A percentile compares a stretch with the other conserved stretches of the same genome.
These are phyloP conservation scores for Zelleria hepariella DNA, from an alignment of 2,888 invertebrate genomes.

Conservation along the genomic window DNA sequence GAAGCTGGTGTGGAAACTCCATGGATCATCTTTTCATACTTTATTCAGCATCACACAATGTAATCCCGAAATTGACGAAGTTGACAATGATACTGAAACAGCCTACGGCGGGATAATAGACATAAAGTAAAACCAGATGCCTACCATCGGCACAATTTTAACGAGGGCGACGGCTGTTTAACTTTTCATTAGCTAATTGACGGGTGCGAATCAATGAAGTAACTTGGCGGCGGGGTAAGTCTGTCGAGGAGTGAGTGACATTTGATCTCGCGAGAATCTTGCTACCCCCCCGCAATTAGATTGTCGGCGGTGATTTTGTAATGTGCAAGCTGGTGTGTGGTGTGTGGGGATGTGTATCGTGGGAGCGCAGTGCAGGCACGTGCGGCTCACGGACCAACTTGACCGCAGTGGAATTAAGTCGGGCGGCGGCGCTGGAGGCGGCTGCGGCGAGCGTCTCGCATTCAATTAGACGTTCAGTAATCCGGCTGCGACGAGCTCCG, in stretches of 20 bases:
- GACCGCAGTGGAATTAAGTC: constrained; percentile 62
- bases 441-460: constrained; percentile 55
- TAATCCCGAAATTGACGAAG: not conserved
- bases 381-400: constrained; percentile 56
- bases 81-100: not conserved
- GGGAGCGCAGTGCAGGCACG: constrained; percentile 52
- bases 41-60: not conserved
- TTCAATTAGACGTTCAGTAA: constrained; percentile 72
- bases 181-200: constrained; percentile 73
- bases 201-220: constrained; percentile 49
- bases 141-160: constrained; percentile 60
- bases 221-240: constrained; percentile 38
- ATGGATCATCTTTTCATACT: no score
- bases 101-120: not conserved
- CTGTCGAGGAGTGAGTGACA: not conserved
- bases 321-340: not conserved
- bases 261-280: not conserved
- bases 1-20: no score
- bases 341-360: not conserved
- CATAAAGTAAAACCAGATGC: constrained; percentile 47
- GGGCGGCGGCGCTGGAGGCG: constrained; percentile 26
- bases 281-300: not conserved
- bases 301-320: no score
- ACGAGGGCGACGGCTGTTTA: constrained; percentile 55
- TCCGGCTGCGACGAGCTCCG: constrained; percentile 69